Conservation (phyloP, 2,113 vertebrate genomes). For the Gobio gobio region DNA sequence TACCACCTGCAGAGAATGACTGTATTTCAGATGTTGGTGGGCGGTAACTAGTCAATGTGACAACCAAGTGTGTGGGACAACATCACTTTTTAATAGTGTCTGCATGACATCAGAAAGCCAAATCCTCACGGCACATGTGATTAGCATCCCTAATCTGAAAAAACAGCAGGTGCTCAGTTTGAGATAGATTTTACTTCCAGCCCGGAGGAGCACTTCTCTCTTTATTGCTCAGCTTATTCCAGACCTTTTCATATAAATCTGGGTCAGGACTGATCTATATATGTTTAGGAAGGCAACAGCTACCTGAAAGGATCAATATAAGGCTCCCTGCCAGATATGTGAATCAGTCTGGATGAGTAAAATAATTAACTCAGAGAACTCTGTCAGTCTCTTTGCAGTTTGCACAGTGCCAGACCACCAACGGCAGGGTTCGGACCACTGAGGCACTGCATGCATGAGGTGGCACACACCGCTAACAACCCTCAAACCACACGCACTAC, state of each 20-base stretch:
- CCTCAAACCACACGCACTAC: conserved; percentile 10
- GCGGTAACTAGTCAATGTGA: background rate
- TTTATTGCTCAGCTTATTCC: background rate
- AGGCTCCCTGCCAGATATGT: background rate
- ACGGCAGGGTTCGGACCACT: conserved; percentile 51
- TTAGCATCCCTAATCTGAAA: no score
- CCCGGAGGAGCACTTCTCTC: background rate
- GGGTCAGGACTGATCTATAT: no score
- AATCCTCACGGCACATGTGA: no score
- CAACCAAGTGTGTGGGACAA: background rate
- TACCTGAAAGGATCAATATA: background rate
- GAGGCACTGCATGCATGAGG: conserved; percentile 30
- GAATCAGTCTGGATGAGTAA: background rate
- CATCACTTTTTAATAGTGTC: no score
- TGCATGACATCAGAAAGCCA: no score
- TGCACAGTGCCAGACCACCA: conserved; percentile 48
- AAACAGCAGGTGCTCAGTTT: background rate
- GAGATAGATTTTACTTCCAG: background rate
- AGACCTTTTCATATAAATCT: background rate
- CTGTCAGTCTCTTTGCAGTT: conserved; percentile 22
- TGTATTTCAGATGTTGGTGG: background rate
- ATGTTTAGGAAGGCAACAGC: background rate
- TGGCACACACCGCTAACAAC: conserved; percentile 55
- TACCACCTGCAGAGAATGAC: no score
- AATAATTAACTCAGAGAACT: conserved; percentile 5